Base-by-base conservation (phyloP, 2,888 invertebrate genomes). In the Chesias legatella region DNA sequence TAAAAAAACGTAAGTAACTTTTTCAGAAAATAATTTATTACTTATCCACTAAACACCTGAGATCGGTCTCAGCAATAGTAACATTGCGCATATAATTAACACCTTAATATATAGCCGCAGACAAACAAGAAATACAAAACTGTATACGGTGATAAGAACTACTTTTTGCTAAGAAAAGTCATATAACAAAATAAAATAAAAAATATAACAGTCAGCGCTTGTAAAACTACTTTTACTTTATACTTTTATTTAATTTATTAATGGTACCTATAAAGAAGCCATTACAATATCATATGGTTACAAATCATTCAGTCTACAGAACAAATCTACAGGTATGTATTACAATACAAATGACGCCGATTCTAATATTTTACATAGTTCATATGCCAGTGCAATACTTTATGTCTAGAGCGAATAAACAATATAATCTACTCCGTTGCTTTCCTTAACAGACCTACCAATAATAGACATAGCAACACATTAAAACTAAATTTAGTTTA, bases 11-110 rank as follows among this genome's bases (percentile, higher is more conserved):
- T 1, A n/a, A 0, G 5, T 56, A 23, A 31, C 8, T 9, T 22
- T 34, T 47, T 42, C 17, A 2, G 60, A 73, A 79, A 80, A 81
- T 81, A 79, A 79, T 83, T 79, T 79, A 80, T 77, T 79, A 51
- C 63, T 68, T 73, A 72, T 51, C 5, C 51, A 53, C 57, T 62
- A 66, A 43, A 68, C 63, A 73, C 53, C 74, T 60, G 81, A 83
- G 81, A 82, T 79, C 79, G 67, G 51, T 61, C 79, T 69, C 81
- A 77, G 73, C 65, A 70, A 72, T 68, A 74, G 70, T 67, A 75
- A 74, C 71, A 67, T 63, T 43, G 33, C 40, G 43, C 47, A 51
- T 43, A 56, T 46, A 54, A 43, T 51, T 34, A 48, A 44, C 43
- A 43, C 48, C 38, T 41, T 42, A 38, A 30, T 40, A 39, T 8